Base-by-base conservation (phyloP, 2,888 invertebrate genomes). In the Eupithecia pulchellata region DNA sequence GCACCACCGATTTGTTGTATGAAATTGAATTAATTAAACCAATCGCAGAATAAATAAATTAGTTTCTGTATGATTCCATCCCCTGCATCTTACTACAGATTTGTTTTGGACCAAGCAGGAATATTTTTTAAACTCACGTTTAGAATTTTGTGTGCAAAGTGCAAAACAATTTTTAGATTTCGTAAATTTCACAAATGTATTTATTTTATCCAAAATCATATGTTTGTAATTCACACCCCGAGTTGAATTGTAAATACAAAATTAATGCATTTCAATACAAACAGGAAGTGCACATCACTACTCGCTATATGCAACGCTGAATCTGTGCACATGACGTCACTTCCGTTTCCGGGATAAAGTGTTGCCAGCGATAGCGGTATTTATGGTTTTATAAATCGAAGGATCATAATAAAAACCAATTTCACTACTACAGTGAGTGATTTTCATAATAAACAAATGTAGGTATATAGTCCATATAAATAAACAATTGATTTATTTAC, bases 291-390 rank as follows among this genome's bases (percentile, higher is more conserved):
- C 14, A n/a, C 60, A 11, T 60, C 32, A 32, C 29, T 2, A 32
- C 8, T n/a, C 14, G 8, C n/a, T 11, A n/a, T 11, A n/a, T 57
- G 29, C 30, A n/a, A 30, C 39, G 62, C 55, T 67, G 57, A 64
- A 62, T 52, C 52, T 20, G 55, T 29, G 29, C 60, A 61, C 39
- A 47, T 67, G 66, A 67, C 61, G 61, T 67, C 61, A 61, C 64
- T 61, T 71, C 71, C 67, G 67, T 27, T 57, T 60, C 61, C 60
- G 68, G 64, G 52, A 64, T 55, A 25, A 29, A 39, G 27, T 55
- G 65, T 68, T 64, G 36, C 29, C 64, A 71, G 71, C 42, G 27
- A 62, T 62, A 36, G 34, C 36, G 17, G 29, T 36, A 39, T 68
- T 17, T 42, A 60, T n/a, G 20, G 9, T 9, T 47, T 57, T 29